Base-by-base conservation (phyloP, 2,113 vertebrate genomes). In the Cricetomys ansorgei region DNA sequence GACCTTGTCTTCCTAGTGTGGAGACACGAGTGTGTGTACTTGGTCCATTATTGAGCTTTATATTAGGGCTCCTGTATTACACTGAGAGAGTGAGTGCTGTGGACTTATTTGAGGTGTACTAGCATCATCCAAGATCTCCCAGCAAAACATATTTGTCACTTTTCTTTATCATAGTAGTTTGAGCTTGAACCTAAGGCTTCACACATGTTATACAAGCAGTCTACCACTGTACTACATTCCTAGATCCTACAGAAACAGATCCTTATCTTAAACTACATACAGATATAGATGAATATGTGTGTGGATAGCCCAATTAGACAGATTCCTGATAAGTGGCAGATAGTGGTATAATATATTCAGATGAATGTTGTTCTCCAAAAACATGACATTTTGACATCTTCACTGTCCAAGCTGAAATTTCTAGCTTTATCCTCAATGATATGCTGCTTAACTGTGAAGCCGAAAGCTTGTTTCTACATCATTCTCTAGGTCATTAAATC, bases 41-140 rank as follows among this genome's bases (percentile, higher is more conserved):
- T 17, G 21, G 2, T 23, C 62, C 65, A 11, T 6, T 57, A 2
- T 17, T 88, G 21, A n/a, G 13, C 12, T 31, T 81, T 37, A 23
- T 2, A 25, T 34, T 37, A 37, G 10, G 16, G 34, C 21, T 12
- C 2, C 62, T 65, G 55, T 31, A 16, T 77, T 15, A 25, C 16
- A 0, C 21, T 45, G 43, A 79, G 7, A 57, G 29, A 23, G 29
- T 34, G 4, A 69, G 25, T 16, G 23, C 12, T 65, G 8, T 55
- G 29, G 16, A 7, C 9, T 2, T 2, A 0, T 12, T 37, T 48
- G 48, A 13, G 12, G 8, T 23, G 4, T 6, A 23, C 0, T 4
- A 2, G 10, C 9, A 31, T 73, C 13, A 29, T 27, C 53, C 75
- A 57, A 57, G 53, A 57, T 57, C 21, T 12, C 25, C 25, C 21